Percentiles rank a stretch among this genome's conserved stretches.
phyloP scores from a whole-genome alignment of 2,888 invertebrate genomes.

The Stenichneumon culpator region DNA sequence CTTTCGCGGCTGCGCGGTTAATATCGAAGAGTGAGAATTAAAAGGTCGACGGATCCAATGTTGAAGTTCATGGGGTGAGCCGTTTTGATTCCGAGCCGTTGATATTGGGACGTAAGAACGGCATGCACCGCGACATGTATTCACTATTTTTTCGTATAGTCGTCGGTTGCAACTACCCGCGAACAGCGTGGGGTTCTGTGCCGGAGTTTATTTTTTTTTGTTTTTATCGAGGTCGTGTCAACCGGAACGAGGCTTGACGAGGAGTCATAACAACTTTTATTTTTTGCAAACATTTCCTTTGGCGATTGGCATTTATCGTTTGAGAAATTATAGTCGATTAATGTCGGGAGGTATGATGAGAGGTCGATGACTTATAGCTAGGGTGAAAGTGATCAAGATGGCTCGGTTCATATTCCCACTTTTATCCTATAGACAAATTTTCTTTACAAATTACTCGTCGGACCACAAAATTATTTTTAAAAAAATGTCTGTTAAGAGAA shows the following conservation, averaged over 20 bases:
- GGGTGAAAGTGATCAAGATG: not conserved
- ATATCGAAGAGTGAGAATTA: too few relatives aligned
- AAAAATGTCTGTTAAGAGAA: not conserved
- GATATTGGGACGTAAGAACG: not conserved
- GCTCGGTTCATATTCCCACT: too few relatives aligned
- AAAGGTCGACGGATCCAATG: too few relatives aligned
- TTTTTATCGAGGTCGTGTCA: constrained; percentile 49
- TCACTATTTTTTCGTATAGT: not conserved
- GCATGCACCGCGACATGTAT: not conserved
- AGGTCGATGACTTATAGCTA: constrained; percentile 3
- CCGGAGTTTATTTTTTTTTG: not conserved
- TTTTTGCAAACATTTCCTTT: not conserved
- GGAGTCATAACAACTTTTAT: constrained; percentile 28
- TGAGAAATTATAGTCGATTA: not conserved
- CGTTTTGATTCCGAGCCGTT: not conserved
- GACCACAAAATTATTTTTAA: not conserved
- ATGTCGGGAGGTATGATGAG: not conserved
- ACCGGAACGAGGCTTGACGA: constrained; percentile 61
- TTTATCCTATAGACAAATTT: too few relatives aligned
- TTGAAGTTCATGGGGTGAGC: too few relatives aligned
- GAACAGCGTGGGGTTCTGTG: constrained; percentile 23
- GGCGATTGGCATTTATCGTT: not conserved
- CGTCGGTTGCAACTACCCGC: constrained; percentile 19
- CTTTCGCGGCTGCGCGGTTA: constrained; percentile 42
- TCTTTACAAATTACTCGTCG: not conserved